Evolutionary conservation across 2,888 invertebrate species (phyloP).

Genomic region (Nycteola revayana): DNA sequence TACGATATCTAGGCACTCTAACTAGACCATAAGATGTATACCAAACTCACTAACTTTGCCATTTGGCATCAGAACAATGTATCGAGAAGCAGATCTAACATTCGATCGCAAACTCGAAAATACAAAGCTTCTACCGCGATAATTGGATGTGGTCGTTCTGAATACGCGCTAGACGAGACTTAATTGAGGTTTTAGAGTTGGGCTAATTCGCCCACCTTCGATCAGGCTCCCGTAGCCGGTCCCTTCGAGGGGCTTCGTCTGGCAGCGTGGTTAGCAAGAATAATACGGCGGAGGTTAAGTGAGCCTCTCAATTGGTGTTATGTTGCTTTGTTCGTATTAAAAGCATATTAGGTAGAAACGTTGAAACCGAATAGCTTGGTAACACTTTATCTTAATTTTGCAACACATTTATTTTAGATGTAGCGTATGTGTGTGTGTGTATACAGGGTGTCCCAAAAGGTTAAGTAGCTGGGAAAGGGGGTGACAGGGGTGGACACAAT

Average conservation of each 20-base stretch:
- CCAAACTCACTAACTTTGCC: slow-evolving; percentile 38
- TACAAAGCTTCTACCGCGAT: slow-evolving; percentile 75
- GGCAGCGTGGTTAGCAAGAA: slow-evolving; percentile 52
- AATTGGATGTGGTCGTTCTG: slow-evolving; percentile 79
- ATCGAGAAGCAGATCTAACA: slow-evolving; percentile 31
- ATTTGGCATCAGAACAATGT: slow-evolving; percentile 40
- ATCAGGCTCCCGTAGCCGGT: slow-evolving; percentile 52
- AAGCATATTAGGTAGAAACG: slow-evolving; percentile 1
- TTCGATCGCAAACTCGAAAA: slow-evolving; percentile 49
- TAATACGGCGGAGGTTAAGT: slow-evolving; percentile 66
- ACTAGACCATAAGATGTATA: slow-evolving; percentile 8
- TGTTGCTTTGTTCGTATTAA: slow-evolving; percentile 39
- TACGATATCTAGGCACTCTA: too few relatives aligned
- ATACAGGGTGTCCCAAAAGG: too few relatives aligned
- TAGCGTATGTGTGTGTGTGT: too few relatives aligned
- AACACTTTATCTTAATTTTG: too few relatives aligned
- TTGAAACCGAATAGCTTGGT: too few relatives aligned
- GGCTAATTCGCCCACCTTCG: slow-evolving; percentile 80
- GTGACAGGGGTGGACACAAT: too few relatives aligned
- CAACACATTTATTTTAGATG: too few relatives aligned
- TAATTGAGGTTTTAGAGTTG: slow-evolving; percentile 82
- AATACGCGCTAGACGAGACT: slow-evolving; percentile 80
- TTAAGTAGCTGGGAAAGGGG: too few relatives aligned
- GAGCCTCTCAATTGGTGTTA: slow-evolving; percentile 54
- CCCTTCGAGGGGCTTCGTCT: slow-evolving; percentile 65